Conservation (phyloP, 2,797 vertebrate genomes). For the Syngnathus rostellatus region DNA sequence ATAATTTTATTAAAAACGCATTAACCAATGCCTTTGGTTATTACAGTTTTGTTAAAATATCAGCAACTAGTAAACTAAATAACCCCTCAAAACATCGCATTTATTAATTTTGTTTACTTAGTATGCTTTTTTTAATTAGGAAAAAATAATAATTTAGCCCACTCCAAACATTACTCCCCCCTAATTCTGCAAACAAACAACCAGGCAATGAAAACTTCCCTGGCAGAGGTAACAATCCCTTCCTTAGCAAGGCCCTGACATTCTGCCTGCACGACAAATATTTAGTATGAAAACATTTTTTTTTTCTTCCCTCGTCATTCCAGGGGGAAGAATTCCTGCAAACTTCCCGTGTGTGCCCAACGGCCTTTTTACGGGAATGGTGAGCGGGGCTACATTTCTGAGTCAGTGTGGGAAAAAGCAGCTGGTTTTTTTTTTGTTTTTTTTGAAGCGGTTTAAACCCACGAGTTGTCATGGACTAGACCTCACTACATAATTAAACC, state of each 20-base stretch:
- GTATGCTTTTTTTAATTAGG: background rate
- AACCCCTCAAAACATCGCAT: background rate
- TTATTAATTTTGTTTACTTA: background rate
- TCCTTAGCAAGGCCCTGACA: background rate
- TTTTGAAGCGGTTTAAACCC: constrained; percentile 22
- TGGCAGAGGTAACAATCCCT: background rate
- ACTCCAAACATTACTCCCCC: background rate
- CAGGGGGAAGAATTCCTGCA: constrained; percentile 9
- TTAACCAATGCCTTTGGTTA: background rate
- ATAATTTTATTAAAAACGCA: too few relatives aligned
- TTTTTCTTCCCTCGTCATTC: constrained; percentile 22
- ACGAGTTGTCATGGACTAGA: constrained; percentile 14
- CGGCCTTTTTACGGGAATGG: constrained; percentile 43
- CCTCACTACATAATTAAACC: background rate
- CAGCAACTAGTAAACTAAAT: background rate
- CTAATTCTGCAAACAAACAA: background rate
- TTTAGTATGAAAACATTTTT: constrained; percentile 43
- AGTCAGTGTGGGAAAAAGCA: constrained; percentile 54
- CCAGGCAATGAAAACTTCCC: background rate
- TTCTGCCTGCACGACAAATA: constrained; percentile 16
- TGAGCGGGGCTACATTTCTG: constrained; percentile 46
- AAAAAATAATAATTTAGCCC: background rate
- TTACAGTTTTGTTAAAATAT: background rate
- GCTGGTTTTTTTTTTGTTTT: constrained; percentile 20
- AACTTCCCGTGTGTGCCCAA: constrained; percentile 5